Percentiles rank a stretch among this genome's conserved stretches.
These are phyloP conservation scores for Pteronotus mesoamericanus DNA, from an alignment of 2,797 vertebrate genomes.

Conservation along the genomic window DNA sequence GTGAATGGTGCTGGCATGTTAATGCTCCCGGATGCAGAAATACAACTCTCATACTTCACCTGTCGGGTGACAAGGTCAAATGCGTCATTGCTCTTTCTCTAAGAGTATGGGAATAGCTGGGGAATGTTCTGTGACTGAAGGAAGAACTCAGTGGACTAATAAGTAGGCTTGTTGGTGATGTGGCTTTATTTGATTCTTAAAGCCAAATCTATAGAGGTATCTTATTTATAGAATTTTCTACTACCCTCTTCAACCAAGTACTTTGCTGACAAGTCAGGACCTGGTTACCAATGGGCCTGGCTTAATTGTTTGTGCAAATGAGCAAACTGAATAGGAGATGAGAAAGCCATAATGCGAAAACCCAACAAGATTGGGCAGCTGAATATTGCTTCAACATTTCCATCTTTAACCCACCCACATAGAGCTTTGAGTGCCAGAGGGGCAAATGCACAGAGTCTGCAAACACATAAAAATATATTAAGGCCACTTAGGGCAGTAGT, in stretches of 20 bases:
- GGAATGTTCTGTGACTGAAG: neutral
- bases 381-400: neutral
- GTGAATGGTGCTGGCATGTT: neutral
- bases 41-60: neutral
- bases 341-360: neutral
- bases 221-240: neutral
- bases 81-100: neutral
- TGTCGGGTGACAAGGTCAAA: neutral
- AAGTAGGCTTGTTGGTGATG: neutral
- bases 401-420: neutral
- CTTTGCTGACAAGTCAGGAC: slow-evolving; percentile 29
- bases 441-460: neutral
- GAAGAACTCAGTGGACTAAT: neutral
- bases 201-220: neutral
- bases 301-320: neutral
- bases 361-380: slow-evolving; percentile 42
- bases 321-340: neutral
- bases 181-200: neutral
- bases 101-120: neutral
- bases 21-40: neutral
- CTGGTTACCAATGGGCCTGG: neutral
- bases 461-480: neutral
- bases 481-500: neutral
- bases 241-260: neutral
- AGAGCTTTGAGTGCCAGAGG: neutral